Evolutionary conservation across 2,797 vertebrate genomes (phyloP), one percentile per base, ranked within the genome.

Genomic region (Dicrostonyx torquatus): DNA sequence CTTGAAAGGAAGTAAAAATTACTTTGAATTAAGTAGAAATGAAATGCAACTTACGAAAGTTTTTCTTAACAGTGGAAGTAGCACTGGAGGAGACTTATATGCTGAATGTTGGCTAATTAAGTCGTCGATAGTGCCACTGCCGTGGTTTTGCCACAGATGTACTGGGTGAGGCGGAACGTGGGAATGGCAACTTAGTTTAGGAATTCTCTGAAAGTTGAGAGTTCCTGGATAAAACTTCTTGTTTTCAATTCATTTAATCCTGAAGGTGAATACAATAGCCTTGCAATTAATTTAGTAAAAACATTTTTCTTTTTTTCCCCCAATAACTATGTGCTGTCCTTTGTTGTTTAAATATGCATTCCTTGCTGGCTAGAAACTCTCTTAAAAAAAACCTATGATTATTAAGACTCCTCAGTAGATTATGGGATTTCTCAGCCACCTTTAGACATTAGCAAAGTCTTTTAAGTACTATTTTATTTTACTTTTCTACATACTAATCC

Each of bases 1-100:
- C 58, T 84, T 79, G 60, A 79, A 45, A 88, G 24, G 84, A 93
- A 55, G 70, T 80, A 62, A 68, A 91, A 95, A 78, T 26, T 22
- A 79, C 76, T 89, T 83, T 85, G 40, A 70, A 76, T 13, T 85
- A 89, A 85, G 50, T 58, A 43, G 60, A 40, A 60, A 50, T 90
- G 34, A 89, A 79, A 55, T 58, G 40, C 1, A 34, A 40, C 20
- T 89, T 82, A 84, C 2, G 10, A 75, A 58, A 78, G 78, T 73
- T 48, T 62, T 73, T 58, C n/a, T 31, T 79, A 58, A 24, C 14
- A 70, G 50, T 53, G 11, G 91, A 79, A 62, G 24, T 37, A 72
- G 45, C 64, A 8, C 15, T 75, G 55, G 43, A 26, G 45, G 29
- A 87, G 31, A 76, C 76, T 70, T 55, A 79, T 26, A 80, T 6